A percentile compares a stretch with the other conserved stretches of the same genome.
Conservation (phyloP, 2,888 invertebrate genomes). For the Melikaiella ostensackeni region DNA sequence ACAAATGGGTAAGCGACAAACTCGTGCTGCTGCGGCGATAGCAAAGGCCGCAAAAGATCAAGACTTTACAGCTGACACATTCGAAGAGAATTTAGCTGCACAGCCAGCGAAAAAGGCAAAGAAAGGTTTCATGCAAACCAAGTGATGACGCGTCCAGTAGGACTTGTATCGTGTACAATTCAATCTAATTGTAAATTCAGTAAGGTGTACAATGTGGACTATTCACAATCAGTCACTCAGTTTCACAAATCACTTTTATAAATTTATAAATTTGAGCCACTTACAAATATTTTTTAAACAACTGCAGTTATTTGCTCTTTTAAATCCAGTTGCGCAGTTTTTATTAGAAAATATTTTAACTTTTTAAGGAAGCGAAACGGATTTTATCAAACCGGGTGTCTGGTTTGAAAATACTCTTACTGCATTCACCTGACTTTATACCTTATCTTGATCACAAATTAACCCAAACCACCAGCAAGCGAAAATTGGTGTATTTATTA, state of each 20-base stretch:
- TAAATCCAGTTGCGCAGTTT: background rate
- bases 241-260: conserved; percentile 10
- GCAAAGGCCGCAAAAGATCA: conserved; percentile 57
- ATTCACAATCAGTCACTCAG: background rate
- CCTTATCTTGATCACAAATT: background rate
- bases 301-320: background rate
- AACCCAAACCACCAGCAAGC: background rate
- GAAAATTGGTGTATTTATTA: background rate
- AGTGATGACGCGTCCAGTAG: background rate
- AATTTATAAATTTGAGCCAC: background rate
- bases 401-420: background rate
- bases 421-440: background rate
- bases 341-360: background rate
- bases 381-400: background rate
- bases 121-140: background rate
- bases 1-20: conserved; percentile 44
- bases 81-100: conserved; percentile 67
- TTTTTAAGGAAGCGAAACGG: background rate
- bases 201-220: conserved; percentile 14
- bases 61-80: conserved; percentile 70
- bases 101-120: conserved; percentile 7
- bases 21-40: background rate
- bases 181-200: conserved; percentile 18
- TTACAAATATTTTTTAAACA: background rate
- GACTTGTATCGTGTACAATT: background rate